Evolutionary conservation across 2,797 vertebrate species (phyloP).

Genomic region (Sebastes trivittatus): DNA sequence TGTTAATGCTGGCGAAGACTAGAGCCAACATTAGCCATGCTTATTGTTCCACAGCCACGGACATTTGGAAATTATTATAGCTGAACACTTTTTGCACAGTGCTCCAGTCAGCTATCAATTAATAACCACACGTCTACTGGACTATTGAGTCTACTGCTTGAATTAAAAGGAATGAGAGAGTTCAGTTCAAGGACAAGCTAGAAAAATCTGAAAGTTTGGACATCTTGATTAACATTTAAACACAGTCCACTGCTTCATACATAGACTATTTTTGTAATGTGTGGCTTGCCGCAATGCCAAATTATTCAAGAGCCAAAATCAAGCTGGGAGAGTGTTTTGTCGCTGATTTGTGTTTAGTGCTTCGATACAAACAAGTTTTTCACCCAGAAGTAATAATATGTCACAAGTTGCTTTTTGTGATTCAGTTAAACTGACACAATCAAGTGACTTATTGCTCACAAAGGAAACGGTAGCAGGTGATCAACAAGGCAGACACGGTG

Average conservation of each 20-base stretch:
- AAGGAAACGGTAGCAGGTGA: background rate
- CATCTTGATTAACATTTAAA: constrained; percentile 24
- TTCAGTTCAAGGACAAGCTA: constrained; percentile 20
- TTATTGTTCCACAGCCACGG: constrained; percentile 44
- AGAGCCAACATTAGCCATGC: constrained; percentile 43
- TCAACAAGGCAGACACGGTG: background rate
- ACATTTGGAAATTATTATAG: constrained; percentile 33
- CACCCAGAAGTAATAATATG: background rate
- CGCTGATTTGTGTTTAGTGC: constrained; percentile 28
- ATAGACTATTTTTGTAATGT: background rate
- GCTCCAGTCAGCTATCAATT: constrained; percentile 20
- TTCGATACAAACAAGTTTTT: constrained; percentile 2
- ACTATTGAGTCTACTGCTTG: constrained; percentile 8
- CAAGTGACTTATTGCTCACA: constrained; percentile 9
- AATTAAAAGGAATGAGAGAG: constrained; percentile 8
- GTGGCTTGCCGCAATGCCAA: background rate
- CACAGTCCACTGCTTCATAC: background rate
- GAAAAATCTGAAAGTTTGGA: constrained; percentile 16
- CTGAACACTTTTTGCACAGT: background rate
- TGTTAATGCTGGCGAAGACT: constrained; percentile 23
- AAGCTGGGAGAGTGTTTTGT: constrained; percentile 5
- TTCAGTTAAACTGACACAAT: constrained; percentile 25
- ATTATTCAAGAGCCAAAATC: constrained; percentile 37
- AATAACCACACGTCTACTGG: constrained; percentile 28
- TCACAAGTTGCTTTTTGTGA: background rate